Evolutionary conservation across 2,113 vertebrate species (phyloP), one percentile per base, ranked within the genome.

Genomic region (Pseudonaja textilis): DNA sequence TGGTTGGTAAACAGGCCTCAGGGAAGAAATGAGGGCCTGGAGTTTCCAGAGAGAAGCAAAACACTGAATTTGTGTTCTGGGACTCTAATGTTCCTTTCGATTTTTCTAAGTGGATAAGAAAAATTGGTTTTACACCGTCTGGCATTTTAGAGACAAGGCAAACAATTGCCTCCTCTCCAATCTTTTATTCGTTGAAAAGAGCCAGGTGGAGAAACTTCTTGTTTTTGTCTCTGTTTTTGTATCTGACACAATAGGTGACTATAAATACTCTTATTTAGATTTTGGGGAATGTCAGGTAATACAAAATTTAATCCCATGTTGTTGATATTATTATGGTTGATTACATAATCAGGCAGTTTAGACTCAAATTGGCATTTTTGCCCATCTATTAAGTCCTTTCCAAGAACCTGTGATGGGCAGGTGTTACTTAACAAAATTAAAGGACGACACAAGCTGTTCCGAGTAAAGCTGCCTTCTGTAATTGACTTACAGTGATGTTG

Each of bases 141-240:
- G 91, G 7, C 42, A 42, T 90, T 0, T 92, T 52, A 26, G 47
- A 10, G 88, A 18, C 69, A 74, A n/a, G 86, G 52, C 29, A 91
- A 93, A 93, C 0, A 23, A 91, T 55, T 90, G 50, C 3, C 56
- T 14, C 25, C 88, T 3, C 87, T 90, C 8, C 64, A 1, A 9
- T 94, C 85, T 86, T 88, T 45, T 14, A 69, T 93, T 39, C 87
- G 92, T 93, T 25, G 85, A 11, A 11, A 93, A 29, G 90, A 34
- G 90, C 22, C 69, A 85, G 92, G 61, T 7, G 20, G 9, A 4
- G 1, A 1, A 93, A 91, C 92, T 85, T 56, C n/a, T 0, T 92
- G 91, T 89, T 61, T 90, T 64, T 8, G 42, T 89, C 88, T 81
- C 91, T 90, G 39, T 94, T 1, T 89, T 92, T 1, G 2, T 69